These are phyloP conservation scores for Pandion haliaetus DNA, from an alignment of 2,113 vertebrate species.

Conservation along the genomic window DNA sequence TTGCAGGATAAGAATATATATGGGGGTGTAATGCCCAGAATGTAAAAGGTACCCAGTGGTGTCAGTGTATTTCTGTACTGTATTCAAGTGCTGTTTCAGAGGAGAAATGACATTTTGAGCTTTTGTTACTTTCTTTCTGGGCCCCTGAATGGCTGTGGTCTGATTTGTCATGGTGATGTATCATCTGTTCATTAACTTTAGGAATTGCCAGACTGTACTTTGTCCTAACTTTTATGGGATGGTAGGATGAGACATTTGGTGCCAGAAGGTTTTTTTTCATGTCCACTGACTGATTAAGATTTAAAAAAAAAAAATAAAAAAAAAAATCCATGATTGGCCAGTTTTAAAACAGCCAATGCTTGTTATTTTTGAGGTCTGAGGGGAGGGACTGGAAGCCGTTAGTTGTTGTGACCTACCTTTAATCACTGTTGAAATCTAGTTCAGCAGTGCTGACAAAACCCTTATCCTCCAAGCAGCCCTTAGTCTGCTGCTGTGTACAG, in stretches of 20 bases:
- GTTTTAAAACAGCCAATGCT: background rate
- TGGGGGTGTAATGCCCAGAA: background rate
- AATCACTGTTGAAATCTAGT: background rate
- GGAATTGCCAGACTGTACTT: background rate
- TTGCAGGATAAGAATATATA: background rate
- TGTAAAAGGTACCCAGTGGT: background rate
- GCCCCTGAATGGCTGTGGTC: background rate
- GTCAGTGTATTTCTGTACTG: background rate
- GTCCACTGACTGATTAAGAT: background rate
- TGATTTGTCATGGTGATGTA: background rate
- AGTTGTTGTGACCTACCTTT: background rate
- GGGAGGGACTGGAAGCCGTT: background rate
- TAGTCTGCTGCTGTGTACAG: background rate
- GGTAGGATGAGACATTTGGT: background rate
- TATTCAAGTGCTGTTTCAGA: background rate
- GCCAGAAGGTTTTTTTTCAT: background rate
- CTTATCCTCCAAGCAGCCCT: background rate
- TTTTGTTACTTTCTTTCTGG: background rate
- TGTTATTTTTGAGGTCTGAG: background rate
- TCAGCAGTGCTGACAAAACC: background rate
- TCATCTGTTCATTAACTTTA: background rate
- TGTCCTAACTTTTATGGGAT: background rate
- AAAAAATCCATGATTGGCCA: background rate
- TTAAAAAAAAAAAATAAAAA: background rate
- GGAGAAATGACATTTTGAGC: background rate